Base-by-base conservation (phyloP, 2,888 invertebrate species). In the Drosophila imparisetae region DNA sequence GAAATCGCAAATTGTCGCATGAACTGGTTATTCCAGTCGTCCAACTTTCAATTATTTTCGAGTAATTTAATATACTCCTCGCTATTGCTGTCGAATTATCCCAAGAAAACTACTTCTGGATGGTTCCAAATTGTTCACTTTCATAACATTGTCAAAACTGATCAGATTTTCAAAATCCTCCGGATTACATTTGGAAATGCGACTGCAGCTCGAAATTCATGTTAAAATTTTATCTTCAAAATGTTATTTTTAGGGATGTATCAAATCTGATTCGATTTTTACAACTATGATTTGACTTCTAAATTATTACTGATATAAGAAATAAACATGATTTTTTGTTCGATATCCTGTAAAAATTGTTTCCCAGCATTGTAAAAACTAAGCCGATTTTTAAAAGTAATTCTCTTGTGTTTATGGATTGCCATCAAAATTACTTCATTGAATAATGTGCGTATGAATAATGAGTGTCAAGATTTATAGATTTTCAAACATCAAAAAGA, bases 11-110 rank as follows among this genome's bases (percentile, higher is more conserved):
- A 76, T 73, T 75, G 75, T 66, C 77, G 66, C 71, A 72, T 81
- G 65, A 73, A 82, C 88, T 78, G 78, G 87, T 84, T 70, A 73
- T 87, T 73, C 81, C 78, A 76, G 77, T 80, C 52, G 27, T 49
- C 68, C 77, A 80, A 81, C 81, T 80, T 80, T 80, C 80, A 81
- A 81, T 79, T 72, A 77, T 60, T 73, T 77, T 62, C 42, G 27
- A 57, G 77, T 68, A 68, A 80, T 76, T 66, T 50, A 69, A 78
- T 80, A 63, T 52, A 71, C 24, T 49, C 21, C 32, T n/a, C 36
- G 18, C n/a, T 36, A 21, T 27, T 15, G 38, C 34, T 75, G 75
- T 81, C 79, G 72, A 76, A 72, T 78, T 73, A 76, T 73, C 64
- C 18, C 11, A 38, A 34, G 15, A 53, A 21, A 34, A 34, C 21